These are phyloP conservation scores for Holothuria scabra DNA, from an alignment of 53 echinoderm and acorn worm species.

Conservation along the genomic window DNA sequence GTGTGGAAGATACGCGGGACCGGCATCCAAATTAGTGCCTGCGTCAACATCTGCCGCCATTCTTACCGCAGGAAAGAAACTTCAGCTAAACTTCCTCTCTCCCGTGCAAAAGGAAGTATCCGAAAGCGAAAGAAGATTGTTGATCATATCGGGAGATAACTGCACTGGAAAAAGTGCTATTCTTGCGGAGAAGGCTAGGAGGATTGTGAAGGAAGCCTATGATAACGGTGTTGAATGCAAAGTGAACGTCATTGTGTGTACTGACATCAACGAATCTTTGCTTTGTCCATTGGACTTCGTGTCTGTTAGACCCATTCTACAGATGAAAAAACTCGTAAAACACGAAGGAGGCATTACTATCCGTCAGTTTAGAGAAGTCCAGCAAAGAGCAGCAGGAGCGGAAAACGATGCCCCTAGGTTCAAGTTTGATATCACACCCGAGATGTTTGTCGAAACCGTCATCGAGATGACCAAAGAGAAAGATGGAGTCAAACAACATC, in stretches of 20 bases:
- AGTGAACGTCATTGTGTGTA: conserved; percentile 8
- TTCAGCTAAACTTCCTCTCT: background rate
- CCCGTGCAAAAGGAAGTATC: background rate
- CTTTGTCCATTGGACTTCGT: background rate
- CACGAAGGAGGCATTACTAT: background rate
- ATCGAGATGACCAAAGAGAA: background rate
- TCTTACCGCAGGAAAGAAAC: background rate
- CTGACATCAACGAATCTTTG: conserved; percentile 40
- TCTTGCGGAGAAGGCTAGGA: conserved; percentile 30
- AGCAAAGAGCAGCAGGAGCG: background rate
- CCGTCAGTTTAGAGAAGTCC: background rate
- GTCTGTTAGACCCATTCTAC: conserved; percentile 3
- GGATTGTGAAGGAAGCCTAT: background rate
- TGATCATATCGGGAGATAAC: conserved; percentile 36
- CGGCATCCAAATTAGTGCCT: background rate
- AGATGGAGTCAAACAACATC: background rate
- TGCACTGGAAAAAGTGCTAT: conserved; percentile 43
- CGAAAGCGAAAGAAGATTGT: background rate
- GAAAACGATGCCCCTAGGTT: background rate
- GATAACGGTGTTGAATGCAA: background rate
- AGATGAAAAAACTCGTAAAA: conserved; percentile 2
- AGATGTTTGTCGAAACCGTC: conserved; percentile 22
- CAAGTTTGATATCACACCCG: conserved; percentile 21
- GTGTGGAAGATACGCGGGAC: conserved; percentile 5
- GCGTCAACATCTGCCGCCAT: background rate